Base-by-base conservation (phyloP, 2,888 invertebrate genomes). In the Leptinotarsa juncta region DNA sequence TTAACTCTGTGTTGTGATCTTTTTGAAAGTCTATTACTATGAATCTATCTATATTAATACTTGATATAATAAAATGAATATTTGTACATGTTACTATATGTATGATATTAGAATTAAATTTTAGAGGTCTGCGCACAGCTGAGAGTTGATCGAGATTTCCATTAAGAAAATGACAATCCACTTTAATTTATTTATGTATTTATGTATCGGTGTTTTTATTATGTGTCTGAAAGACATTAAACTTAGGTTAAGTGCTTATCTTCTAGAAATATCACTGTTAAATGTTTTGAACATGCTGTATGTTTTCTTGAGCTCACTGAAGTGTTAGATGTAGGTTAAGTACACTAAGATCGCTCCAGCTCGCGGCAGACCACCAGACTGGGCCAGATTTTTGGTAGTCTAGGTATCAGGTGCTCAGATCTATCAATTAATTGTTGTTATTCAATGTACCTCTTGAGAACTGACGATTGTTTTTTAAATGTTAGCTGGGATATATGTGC, bases 1-100 rank as follows among this genome's bases (percentile, higher is more conserved):
- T 86, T 86, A 87, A 86, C 88, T 88, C 88, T 88, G 88, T 88
- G 88, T 88, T 88, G 88, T 88, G 88, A 88, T 88, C 87, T 88
- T 88, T 88, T 87, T 88, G 85, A 88, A 88, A 88, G 87, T 88
- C 88, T 88, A 88, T 88, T 88, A 88, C 86, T 88, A 88, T 87
- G 86, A 88, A 88, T 87, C 87, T 87, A 87, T 87, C 86, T 87
- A 86, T 87, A 87, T 86, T 86, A 86, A 84, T 85, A 86, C 84
- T 84, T 85, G 84, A 83, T 84, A 84, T 82, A 77, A 81, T 81
- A 81, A 84, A 84, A 81, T 81, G 84, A 84, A 87, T 87, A 87
- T 88, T 87, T 87, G 87, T 88, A 88, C 86, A 88, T 88, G 87
- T 88, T 87, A 86, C 79, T 82, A 79, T 81, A 82, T 87, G 86